A percentile compares a stretch with the other conserved stretches of the same genome.
phyloP scores from a whole-genome alignment of 2,797 vertebrate genomes.

The Podargus strigoides region DNA sequence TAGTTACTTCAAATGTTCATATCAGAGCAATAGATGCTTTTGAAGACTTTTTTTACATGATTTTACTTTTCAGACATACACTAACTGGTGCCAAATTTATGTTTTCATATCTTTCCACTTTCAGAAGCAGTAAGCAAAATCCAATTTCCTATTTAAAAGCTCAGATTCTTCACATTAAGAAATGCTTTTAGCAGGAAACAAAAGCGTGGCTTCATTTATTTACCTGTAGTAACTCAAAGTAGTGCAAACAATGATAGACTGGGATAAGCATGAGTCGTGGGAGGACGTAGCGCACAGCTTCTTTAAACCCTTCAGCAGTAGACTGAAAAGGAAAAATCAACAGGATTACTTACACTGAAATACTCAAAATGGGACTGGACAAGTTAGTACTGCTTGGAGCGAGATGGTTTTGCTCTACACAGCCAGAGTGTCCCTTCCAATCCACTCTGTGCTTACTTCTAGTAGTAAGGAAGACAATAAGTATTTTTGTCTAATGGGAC shows the following conservation, averaged over 20 bases:
- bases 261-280: slow-evolving; percentile 96
- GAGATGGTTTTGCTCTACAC: not conserved
- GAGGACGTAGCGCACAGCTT: slow-evolving; percentile 93
- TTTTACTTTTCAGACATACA: not conserved
- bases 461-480: not conserved
- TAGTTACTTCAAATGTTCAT: not conserved
- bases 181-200: not conserved
- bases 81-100: not conserved
- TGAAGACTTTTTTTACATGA: accelerated
- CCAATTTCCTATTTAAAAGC: not conserved
- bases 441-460: not conserved
- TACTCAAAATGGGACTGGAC: not conserved
- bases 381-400: not conserved
- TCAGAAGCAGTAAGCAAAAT: not conserved
- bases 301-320: slow-evolving; percentile 92
- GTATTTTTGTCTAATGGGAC: not conserved
- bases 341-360: not conserved
- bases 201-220: slow-evolving; percentile 26
- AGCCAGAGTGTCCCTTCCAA: not conserved
- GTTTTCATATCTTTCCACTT: accelerated
- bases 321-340: slow-evolving; percentile 77
- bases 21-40: not conserved
- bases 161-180: not conserved
- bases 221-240: slow-evolving; percentile 98
- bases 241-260: slow-evolving; percentile 97